Percentiles rank a stretch among this genome's conserved stretches.
Conservation (phyloP, 2,888 invertebrate genomes). For the Chrysolina americana region DNA sequence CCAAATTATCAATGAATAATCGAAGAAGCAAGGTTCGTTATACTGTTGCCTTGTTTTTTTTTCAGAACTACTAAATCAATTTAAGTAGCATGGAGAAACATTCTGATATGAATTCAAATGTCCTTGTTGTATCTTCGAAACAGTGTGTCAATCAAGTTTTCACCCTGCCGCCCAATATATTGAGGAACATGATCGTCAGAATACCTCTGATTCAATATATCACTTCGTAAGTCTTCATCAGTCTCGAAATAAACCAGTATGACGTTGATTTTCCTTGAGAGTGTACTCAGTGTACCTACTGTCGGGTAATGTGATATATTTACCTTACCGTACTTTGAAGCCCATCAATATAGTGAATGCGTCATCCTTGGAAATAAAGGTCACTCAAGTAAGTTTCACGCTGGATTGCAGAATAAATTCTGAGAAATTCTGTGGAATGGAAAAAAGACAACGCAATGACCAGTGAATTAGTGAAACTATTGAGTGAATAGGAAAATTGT, state of each 20-base stretch:
- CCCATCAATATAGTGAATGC: constrained; percentile 9
- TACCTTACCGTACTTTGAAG: neutral
- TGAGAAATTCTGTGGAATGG: neutral
- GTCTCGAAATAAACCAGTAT: neutral
- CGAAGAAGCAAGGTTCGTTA: too few species aligned
- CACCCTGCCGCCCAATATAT: neutral
- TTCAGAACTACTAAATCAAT: too few species aligned
- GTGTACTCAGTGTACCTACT: too few species aligned
- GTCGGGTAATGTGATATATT: constrained; percentile 4
- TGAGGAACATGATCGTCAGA: neutral
- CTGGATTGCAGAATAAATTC: neutral
- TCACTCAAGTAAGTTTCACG: neutral
- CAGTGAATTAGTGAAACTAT: too few species aligned
- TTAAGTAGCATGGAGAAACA: too few species aligned
- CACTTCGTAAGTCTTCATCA: constrained; percentile 1
- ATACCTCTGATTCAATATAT: neutral
- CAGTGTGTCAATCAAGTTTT: neutral
- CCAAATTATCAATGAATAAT: too few species aligned
- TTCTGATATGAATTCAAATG: too few species aligned
- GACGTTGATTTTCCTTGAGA: neutral
- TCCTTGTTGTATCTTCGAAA: too few species aligned
- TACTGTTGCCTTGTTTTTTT: too few species aligned
- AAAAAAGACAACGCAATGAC: too few species aligned
- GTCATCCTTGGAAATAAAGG: neutral
- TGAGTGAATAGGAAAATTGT: too few species aligned